A percentile compares a stretch with the other conserved stretches of the same genome.
These are phyloP conservation scores for Fulica atra DNA, from an alignment of 2,113 vertebrate genomes.

Conservation along the genomic window DNA sequence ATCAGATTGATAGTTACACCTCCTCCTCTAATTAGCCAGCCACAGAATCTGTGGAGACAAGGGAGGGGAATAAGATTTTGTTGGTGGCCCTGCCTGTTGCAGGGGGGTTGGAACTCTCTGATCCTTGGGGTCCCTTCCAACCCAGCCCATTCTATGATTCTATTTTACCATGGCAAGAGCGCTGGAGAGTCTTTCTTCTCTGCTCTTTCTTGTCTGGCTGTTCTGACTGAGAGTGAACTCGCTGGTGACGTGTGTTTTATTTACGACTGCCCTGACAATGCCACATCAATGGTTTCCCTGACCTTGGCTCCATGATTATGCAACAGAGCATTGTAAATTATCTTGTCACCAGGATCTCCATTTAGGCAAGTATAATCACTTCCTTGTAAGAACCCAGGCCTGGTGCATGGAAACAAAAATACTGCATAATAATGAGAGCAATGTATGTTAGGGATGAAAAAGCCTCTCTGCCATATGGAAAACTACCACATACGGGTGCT, in stretches of 20 bases:
- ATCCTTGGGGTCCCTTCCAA: no score
- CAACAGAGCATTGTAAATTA: slow-evolving; percentile 57
- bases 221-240: not conserved
- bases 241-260: slow-evolving; percentile 4
- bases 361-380: slow-evolving; percentile 55
- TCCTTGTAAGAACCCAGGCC: slow-evolving; percentile 41
- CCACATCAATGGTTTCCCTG: slow-evolving; percentile 43
- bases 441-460: not conserved
- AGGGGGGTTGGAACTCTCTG: no score
- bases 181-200: slow-evolving; percentile 10
- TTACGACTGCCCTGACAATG: slow-evolving; percentile 26
- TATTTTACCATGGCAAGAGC: not conserved
- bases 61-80: not conserved
- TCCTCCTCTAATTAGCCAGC: slow-evolving; percentile 39
- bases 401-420: slow-evolving; percentile 21
- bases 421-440: slow-evolving; percentile 26
- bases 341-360: slow-evolving; percentile 52
- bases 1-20: slow-evolving; percentile 37
- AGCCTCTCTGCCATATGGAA: not conserved
- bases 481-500: not conserved
- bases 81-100: no score
- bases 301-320: slow-evolving; percentile 59
- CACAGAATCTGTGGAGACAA: not conserved
- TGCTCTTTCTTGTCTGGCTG: not conserved
- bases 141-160: no score